Percentiles rank a stretch among this genome's conserved stretches.
Evolutionary conservation across 2,113 vertebrate genomes (phyloP).

Genomic region (Gnathonemus longibarbis): DNA sequence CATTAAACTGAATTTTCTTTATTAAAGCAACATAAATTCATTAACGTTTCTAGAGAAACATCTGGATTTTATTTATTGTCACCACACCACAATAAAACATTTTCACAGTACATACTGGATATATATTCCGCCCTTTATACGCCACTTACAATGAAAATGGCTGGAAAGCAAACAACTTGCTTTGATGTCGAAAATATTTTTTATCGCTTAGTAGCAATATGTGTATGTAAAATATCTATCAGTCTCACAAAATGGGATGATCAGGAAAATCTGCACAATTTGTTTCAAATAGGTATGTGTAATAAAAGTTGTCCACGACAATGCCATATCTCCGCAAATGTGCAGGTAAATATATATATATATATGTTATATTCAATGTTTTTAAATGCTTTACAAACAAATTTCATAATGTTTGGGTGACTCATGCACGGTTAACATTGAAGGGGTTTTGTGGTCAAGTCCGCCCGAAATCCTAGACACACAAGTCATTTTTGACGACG

Average conservation of each 20-base stretch:
- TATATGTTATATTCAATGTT: not conserved
- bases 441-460: conserved; percentile 3
- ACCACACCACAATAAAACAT: conserved; percentile 21
- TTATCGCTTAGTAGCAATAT: not conserved
- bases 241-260: not conserved
- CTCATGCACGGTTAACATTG: conserved; percentile 7
- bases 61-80: conserved; percentile 12
- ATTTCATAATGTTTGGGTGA: not conserved
- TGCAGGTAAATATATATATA: not conserved
- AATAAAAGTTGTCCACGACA: not conserved
- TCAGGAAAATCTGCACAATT: not conserved
- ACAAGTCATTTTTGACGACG: not conserved
- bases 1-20: not conserved
- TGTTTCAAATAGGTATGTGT: not conserved
- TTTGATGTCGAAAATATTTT: conserved; percentile 2
- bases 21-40: conserved; percentile 7
- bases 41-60: conserved; percentile 13
- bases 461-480: not conserved
- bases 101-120: conserved; percentile 27
- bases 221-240: not conserved
- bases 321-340: not conserved
- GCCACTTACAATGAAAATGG: conserved; percentile 4
- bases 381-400: not conserved
- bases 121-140: conserved; percentile 2
- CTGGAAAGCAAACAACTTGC: conserved; percentile 15